Percentiles rank a stretch among this genome's conserved stretches.
Evolutionary conservation across 2,113 vertebrate genomes (phyloP).

Genomic region (Poecilia latipinna): DNA sequence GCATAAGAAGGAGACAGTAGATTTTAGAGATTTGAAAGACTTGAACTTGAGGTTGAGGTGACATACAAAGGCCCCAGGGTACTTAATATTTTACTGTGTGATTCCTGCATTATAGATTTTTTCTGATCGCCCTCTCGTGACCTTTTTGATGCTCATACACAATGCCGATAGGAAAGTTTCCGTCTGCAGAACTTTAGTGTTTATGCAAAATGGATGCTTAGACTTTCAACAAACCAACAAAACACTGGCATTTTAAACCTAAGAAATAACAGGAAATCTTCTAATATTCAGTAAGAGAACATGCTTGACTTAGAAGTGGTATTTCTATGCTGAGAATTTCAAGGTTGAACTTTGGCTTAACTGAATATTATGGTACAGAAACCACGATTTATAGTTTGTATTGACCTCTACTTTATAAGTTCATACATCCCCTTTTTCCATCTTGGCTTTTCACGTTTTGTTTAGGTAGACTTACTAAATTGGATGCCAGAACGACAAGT

Average conservation of each 20-base stretch:
- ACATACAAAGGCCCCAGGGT: constrained; percentile 73
- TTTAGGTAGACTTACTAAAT: too few species aligned
- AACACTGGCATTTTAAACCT: neutral
- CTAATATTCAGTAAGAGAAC: too few species aligned
- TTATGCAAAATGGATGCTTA: constrained; percentile 27
- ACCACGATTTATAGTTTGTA: neutral
- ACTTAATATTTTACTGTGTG: constrained; percentile 78
- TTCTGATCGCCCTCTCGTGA: constrained; percentile 74
- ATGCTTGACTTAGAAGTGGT: neutral
- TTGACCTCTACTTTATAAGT: too few species aligned
- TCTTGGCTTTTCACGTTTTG: too few species aligned
- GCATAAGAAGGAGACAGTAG: constrained; percentile 32
- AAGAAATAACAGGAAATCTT: too few species aligned
- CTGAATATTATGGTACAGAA: neutral
- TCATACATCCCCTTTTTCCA: too few species aligned
- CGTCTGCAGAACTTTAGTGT: constrained; percentile 51
- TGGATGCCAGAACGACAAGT: too few species aligned
- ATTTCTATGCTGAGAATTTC: constrained; percentile 38
- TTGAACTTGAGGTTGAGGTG: constrained; percentile 73
- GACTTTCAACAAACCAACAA: constrained; percentile 7
- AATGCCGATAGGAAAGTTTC: constrained; percentile 52
- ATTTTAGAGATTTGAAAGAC: constrained; percentile 62
- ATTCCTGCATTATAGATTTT: constrained; percentile 76
- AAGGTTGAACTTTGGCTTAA: constrained; percentile 61
- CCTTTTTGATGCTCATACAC: constrained; percentile 48